Evolutionary conservation across 2,888 invertebrate genomes (phyloP).

Genomic region (Erebia palarica): DNA sequence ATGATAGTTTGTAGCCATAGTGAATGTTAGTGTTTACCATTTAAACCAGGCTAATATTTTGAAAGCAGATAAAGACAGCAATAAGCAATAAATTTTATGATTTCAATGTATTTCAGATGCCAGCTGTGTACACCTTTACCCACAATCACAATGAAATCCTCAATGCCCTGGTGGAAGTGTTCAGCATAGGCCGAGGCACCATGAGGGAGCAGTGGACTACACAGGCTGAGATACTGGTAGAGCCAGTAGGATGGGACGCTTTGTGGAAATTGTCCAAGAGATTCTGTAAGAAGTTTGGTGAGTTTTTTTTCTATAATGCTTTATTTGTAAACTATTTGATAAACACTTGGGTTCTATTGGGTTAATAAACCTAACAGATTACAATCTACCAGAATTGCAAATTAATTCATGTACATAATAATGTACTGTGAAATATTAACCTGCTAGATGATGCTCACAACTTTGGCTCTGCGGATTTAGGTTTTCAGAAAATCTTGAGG

Average conservation of each 20-base stretch:
- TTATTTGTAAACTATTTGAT: not conserved
- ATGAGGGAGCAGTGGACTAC: slow-evolving; percentile 72
- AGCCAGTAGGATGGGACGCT: slow-evolving; percentile 87
- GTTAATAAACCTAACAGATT: too few relatives aligned
- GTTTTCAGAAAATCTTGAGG: too few relatives aligned
- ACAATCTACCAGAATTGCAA: too few relatives aligned
- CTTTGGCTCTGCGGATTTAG: too few relatives aligned
- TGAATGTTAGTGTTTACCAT: too few relatives aligned
- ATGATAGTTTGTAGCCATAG: too few relatives aligned
- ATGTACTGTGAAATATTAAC: too few relatives aligned
- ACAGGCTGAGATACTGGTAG: slow-evolving; percentile 82
- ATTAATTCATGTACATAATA: too few relatives aligned
- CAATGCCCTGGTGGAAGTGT: slow-evolving; percentile 62
- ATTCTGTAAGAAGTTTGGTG: slow-evolving; percentile 84
- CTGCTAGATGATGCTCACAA: too few relatives aligned
- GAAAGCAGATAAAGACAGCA: not conserved
- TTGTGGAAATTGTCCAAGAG: slow-evolving; percentile 86
- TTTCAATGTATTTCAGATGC: slow-evolving; percentile 55
- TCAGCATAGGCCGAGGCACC: slow-evolving; percentile 63
- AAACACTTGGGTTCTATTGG: too few relatives aligned
- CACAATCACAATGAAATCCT: slow-evolving; percentile 69
- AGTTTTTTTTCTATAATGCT: slow-evolving; percentile 33
- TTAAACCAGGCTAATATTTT: not conserved
- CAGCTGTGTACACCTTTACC: slow-evolving; percentile 67
- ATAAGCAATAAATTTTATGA: too few relatives aligned